Base-by-base conservation (phyloP, 2,113 vertebrate genomes). In the Smithornis capensis region DNA sequence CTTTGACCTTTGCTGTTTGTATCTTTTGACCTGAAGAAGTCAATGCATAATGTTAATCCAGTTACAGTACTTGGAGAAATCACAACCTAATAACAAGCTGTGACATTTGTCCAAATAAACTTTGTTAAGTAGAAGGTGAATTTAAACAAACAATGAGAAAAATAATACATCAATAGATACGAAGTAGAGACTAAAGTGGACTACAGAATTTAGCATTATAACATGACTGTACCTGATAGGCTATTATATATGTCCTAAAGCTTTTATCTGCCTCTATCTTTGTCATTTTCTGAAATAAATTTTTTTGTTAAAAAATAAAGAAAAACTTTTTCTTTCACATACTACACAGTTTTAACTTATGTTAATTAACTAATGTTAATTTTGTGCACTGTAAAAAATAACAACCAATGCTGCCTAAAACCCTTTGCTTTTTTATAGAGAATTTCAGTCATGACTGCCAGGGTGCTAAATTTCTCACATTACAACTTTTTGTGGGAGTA, bases 111-210 rank as follows among this genome's bases (percentile, higher is more conserved):
- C 64, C 12, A 75, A 38, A 31, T 33, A 63, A 80, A 80, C 33
- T 47, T 40, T 79, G 37, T 49, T 62, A 76, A 62, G 37, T 4
- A 60, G 44, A 69, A 82, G 52, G 52, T 47, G 1, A 83, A 64
- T 88, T 95, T 75, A 92, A 90, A 67, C 44, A 86, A 95, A 81
- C 25, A 87, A 29, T 24, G n/a, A 78, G 19, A 78, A 78, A 83
- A 74, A 63, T 10, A 5, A 60, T 12, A 4, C 19, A 89, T 42
- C 40, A 81, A 29, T 27, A 84, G 53, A 25, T 73, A 13, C 19
- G 37, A 89, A 74, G 22, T 12, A 73, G 31, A 56, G 23, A 37
- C 35, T 78, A 38, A 91, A 90, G 23, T 27, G 11, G 21, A 85
- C n/a, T 23, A 60, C 31, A 85, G 22, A 65, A 65, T 73, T 80